Percentiles rank a stretch among this genome's conserved stretches.
Conservation (phyloP, 2,797 vertebrate genomes). For the Allobates femoralis region DNA sequence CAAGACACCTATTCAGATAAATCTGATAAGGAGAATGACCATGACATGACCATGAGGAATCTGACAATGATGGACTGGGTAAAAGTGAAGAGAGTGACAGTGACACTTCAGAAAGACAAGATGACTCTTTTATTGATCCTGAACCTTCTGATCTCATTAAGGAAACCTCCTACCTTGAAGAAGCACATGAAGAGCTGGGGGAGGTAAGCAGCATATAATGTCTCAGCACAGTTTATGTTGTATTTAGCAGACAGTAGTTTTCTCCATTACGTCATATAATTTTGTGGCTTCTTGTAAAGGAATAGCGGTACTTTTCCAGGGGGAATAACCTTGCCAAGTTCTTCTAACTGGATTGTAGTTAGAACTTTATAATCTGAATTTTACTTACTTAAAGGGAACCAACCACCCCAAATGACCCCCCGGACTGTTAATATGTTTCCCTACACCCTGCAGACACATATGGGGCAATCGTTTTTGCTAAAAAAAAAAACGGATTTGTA, state of each 20-base stretch:
- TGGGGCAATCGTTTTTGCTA: too few species aligned
- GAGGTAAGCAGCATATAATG: conserved; percentile 79
- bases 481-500: too few species aligned
- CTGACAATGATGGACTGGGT: conserved; percentile 90
- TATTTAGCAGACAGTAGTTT: not conserved
- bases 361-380: not conserved
- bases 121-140: conserved; percentile 89
- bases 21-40: conserved; percentile 95
- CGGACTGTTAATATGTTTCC: too few species aligned
- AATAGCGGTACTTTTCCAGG: not conserved
- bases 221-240: not conserved
- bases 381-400: too few species aligned
- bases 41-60: conserved; percentile 94
- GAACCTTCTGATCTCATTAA: conserved; percentile 86
- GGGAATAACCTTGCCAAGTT: not conserved
- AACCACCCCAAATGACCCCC: too few species aligned
- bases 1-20: conserved; percentile 96
- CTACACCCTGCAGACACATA: too few species aligned
- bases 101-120: conserved; percentile 94
- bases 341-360: not conserved
- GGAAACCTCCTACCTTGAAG: conserved; percentile 90
- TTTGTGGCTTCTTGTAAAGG: not conserved
- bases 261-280: not conserved
- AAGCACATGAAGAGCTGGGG: conserved; percentile 92
- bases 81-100: conserved; percentile 98